Conservation (phyloP, 1,140 invertebrate genomes). For the Leptinotarsa lineolata region DNA sequence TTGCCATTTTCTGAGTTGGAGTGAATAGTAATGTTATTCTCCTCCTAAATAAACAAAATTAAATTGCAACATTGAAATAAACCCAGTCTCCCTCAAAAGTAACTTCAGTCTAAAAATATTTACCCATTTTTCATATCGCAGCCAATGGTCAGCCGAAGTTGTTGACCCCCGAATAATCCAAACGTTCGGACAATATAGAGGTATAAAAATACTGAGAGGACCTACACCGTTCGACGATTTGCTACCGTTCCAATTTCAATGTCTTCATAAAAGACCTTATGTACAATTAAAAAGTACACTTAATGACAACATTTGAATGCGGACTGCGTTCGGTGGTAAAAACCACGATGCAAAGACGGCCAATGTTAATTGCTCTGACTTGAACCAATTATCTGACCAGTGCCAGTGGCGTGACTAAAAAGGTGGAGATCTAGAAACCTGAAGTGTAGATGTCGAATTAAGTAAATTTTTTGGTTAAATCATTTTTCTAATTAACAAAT, state of each 20-base stretch:
- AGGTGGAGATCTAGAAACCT: not conserved
- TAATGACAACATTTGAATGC: slow-evolving; percentile 43
- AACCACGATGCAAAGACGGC: slow-evolving; percentile 32
- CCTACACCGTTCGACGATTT: slow-evolving; percentile 14
- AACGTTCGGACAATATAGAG: not conserved
- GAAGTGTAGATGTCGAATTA: too few species aligned
- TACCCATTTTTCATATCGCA: not conserved
- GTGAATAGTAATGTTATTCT: too few species aligned
- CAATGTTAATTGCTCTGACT: slow-evolving; percentile 34
- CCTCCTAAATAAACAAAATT: too few species aligned
- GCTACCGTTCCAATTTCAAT: slow-evolving; percentile 34
- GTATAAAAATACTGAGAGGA: slow-evolving; percentile 18
- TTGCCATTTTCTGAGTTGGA: too few species aligned
- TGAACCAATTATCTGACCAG: slow-evolving; percentile 32
- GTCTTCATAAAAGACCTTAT: slow-evolving; percentile 36
- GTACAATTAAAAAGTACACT: slow-evolving; percentile 36
- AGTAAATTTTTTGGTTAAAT: too few species aligned
- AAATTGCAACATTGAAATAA: too few species aligned
- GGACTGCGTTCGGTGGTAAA: slow-evolving; percentile 32
- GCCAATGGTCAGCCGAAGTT: slow-evolving; percentile 6
- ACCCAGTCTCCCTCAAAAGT: too few species aligned
- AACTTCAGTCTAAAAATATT: not conserved
- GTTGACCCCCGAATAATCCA: slow-evolving; percentile 11
- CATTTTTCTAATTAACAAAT: too few species aligned
- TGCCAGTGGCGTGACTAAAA: slow-evolving; percentile 14